Base-by-base conservation (phyloP, 2,797 vertebrate genomes). In the Thripadectes ignobilis region DNA sequence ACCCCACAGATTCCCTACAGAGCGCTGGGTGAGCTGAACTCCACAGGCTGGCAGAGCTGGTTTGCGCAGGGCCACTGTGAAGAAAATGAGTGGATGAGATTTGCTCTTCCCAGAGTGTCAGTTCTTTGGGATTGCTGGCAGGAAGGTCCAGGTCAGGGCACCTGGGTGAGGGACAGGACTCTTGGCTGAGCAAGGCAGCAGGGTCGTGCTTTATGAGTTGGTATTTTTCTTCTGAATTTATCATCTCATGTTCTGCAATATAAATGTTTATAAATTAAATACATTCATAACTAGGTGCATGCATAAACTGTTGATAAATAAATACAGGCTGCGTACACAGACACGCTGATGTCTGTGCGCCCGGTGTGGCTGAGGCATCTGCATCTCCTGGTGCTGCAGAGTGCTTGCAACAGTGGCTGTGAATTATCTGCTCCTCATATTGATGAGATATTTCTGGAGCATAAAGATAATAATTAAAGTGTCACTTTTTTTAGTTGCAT, bases 361-460 rank as follows among this genome's bases (percentile, higher is more conserved):
- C 67, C 1, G 4, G 62, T n/a, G 2, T 5, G 22, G 59, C 22
- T 45, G 85, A 39, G 65, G 72, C 82, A 49, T 74, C 90, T 26
- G 32, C 27, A 30, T 71, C 94, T 90, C 83, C 80, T 76, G 92
- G 8, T 79, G 68, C 88, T 93, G 80, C 88, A 63, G 66, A 55
- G 88, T 9, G 52, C 74, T 12, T 82, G 90, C 29, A 92, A 46
- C 51, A 43, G 77, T 26, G 8, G n/a, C 88, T 65, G 73, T 73
- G 88, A 93, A 79, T 90, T 93, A 84, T 87, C 86, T 85, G 86
- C 68, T 87, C 18, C 84, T 91, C 77, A 9, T 91, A 86, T 63
- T 93, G 92, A 93, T 92, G 90, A 84, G 88, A 49, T 93, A 86
- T 88, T 96, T 93, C 95, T 93, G 93, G 85, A 94, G 89, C 95